Conservation (phyloP, 2,888 invertebrate genomes). For the Drosophila mulleri region DNA sequence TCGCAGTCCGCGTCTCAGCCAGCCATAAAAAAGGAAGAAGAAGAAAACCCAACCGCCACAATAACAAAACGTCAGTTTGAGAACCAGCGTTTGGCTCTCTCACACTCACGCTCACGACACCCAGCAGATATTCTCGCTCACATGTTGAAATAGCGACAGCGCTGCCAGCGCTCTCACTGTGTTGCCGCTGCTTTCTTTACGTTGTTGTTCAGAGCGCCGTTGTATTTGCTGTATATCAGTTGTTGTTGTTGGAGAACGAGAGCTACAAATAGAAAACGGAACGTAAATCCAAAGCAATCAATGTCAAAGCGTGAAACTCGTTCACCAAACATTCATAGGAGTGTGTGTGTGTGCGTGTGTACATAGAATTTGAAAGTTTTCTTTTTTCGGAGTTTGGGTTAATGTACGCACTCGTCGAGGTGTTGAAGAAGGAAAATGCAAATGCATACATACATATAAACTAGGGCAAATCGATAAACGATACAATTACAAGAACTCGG, state of each 20-base stretch:
- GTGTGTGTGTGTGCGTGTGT: too few relatives aligned
- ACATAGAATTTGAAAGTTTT: slow-evolving; percentile 30
- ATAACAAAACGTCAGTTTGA: background rate
- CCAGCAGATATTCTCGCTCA: slow-evolving; percentile 23
- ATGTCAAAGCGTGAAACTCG: slow-evolving; percentile 38
- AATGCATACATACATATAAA: slow-evolving; percentile 3
- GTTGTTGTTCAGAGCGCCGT: too few relatives aligned
- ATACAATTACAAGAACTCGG: background rate
- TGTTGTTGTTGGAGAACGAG: slow-evolving; percentile 9
- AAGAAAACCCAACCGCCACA: slow-evolving; percentile 14
- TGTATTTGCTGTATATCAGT: slow-evolving; percentile 16
- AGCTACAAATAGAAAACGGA: slow-evolving; percentile 69
- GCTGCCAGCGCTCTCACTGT: slow-evolving; percentile 26
- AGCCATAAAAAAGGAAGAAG: slow-evolving; percentile 23
- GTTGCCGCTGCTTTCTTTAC: too few relatives aligned
- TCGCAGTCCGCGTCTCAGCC: slow-evolving; percentile 24
- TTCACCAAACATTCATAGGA: slow-evolving; percentile 15
- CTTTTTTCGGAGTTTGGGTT: slow-evolving; percentile 24
- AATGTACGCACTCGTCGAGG: slow-evolving; percentile 29
- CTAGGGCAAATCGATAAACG: slow-evolving; percentile 5
- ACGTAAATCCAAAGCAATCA: slow-evolving; percentile 48
- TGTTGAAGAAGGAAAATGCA: slow-evolving; percentile 14
- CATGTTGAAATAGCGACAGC: slow-evolving; percentile 31
- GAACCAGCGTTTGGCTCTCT: slow-evolving; percentile 10
- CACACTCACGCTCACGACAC: slow-evolving; percentile 23